Percentiles rank a stretch among this genome's conserved stretches.
phyloP scores from a whole-genome alignment of 2,797 vertebrate species.

The Macrochelys suwanniensis region DNA sequence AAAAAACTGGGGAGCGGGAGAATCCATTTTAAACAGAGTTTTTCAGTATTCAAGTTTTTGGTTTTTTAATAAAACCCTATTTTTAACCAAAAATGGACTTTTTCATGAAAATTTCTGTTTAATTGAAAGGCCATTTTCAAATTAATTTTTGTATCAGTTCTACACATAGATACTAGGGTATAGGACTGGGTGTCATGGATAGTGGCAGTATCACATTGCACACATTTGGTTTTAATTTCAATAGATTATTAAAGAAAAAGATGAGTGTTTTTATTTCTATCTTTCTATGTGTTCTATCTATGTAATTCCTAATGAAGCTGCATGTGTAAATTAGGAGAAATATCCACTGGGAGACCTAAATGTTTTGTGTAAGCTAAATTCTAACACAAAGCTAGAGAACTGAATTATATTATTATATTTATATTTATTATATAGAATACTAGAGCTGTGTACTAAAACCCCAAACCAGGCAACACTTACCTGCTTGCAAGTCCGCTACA shows the following conservation, averaged over 20 bases:
- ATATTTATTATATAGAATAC: background rate
- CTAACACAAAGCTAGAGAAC: background rate
- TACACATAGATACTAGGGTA: background rate
- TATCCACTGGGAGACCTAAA: background rate
- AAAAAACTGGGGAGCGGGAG: accelerated
- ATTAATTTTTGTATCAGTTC: background rate
- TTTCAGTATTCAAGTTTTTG: background rate
- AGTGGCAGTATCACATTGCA: background rate
- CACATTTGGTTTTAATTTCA: conserved; percentile 63
- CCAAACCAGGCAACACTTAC: background rate
- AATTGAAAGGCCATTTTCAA: background rate
- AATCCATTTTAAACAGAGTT: background rate
- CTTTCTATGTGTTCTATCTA: background rate
- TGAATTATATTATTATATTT: too few species aligned
- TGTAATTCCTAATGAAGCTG: conserved; percentile 32
- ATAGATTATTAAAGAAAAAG: conserved; percentile 41
- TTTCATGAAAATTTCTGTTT: background rate
- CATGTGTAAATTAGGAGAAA: background rate
- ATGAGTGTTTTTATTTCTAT: conserved; percentile 54
- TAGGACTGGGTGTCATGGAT: background rate
- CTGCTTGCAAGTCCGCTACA: accelerated
- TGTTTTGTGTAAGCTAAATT: background rate
- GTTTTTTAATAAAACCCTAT: background rate
- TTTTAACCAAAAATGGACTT: background rate
- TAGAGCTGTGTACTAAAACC: background rate